Evolutionary conservation across 2,797 vertebrate genomes (phyloP).

Genomic region (Simalia tracyae): DNA sequence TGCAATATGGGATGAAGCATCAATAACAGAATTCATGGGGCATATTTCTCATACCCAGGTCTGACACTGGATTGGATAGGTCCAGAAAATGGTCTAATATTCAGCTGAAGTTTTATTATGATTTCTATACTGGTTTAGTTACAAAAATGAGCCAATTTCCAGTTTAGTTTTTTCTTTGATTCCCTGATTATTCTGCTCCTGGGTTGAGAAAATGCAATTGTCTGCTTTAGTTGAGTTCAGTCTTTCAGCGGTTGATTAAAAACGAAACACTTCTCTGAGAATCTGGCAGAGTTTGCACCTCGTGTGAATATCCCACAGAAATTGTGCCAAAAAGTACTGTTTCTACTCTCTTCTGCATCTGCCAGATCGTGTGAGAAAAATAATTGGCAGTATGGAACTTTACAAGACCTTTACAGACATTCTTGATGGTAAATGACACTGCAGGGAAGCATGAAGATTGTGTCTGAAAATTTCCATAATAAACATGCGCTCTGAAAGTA

Average conservation of each 20-base stretch:
- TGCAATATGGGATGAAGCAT: background rate
- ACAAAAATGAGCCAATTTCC: background rate
- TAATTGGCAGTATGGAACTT: constrained; percentile 25
- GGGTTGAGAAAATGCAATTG: background rate
- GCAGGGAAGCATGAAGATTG: constrained; percentile 17
- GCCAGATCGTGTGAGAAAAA: constrained; percentile 59
- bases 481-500: constrained; percentile 9
- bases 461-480: constrained; percentile 31
- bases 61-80: background rate
- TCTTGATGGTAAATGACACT: constrained; percentile 23
- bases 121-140: background rate
- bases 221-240: background rate
- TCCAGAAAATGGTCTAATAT: background rate
- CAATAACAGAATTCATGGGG: background rate
- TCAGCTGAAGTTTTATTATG: background rate
- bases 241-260: constrained; percentile 52
- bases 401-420: constrained; percentile 12
- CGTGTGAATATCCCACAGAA: constrained; percentile 51
- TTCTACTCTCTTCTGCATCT: constrained; percentile 50
- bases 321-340: constrained; percentile 56
- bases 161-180: background rate
- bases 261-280: constrained; percentile 45
- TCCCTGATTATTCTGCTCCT: background rate
- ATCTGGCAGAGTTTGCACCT: constrained; percentile 53
- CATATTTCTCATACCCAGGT: background rate